Percentiles rank a stretch among this genome's conserved stretches.
Evolutionary conservation across 1,140 invertebrate genomes (phyloP).

Genomic region (Hycleus phaleratus): DNA sequence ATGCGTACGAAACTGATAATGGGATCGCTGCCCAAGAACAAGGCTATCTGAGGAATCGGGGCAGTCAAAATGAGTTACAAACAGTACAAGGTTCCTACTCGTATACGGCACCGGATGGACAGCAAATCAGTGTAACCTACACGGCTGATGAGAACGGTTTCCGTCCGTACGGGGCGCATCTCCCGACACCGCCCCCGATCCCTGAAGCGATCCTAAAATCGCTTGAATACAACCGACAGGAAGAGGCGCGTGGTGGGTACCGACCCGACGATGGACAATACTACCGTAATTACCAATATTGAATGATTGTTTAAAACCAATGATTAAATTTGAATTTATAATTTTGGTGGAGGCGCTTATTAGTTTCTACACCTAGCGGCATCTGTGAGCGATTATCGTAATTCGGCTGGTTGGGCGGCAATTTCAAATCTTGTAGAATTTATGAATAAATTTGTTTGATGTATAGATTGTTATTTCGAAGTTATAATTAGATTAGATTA

Average conservation of each 20-base stretch:
- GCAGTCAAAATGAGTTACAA: constrained; percentile 35
- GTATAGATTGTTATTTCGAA: too few species aligned
- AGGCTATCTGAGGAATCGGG: constrained; percentile 42
- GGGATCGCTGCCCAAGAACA: constrained; percentile 47
- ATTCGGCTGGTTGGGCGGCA: too few species aligned
- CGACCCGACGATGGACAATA: constrained; percentile 15
- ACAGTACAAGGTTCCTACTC: constrained; percentile 28
- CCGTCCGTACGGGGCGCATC: constrained; percentile 46
- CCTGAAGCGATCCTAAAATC: constrained; percentile 45
- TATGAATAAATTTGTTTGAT: too few species aligned
- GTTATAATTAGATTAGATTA: too few species aligned
- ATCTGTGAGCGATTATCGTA: too few species aligned
- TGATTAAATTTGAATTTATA: too few species aligned
- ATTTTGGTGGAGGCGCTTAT: too few species aligned
- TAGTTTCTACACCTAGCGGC: too few species aligned
- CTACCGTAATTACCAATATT: neutral
- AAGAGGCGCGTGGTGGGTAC: constrained; percentile 3
- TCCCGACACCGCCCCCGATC: constrained; percentile 47
- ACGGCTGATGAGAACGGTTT: constrained; percentile 60
- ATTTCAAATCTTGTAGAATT: too few species aligned
- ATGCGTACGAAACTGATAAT: constrained; percentile 50
- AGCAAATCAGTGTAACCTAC: constrained; percentile 30
- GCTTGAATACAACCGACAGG: constrained; percentile 39
- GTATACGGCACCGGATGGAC: constrained; percentile 32
- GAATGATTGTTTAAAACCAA: too few species aligned